Percentiles rank a stretch among this genome's conserved stretches.
phyloP scores from a whole-genome alignment of 2,113 vertebrate genomes.

The Callaeas wilsoni region DNA sequence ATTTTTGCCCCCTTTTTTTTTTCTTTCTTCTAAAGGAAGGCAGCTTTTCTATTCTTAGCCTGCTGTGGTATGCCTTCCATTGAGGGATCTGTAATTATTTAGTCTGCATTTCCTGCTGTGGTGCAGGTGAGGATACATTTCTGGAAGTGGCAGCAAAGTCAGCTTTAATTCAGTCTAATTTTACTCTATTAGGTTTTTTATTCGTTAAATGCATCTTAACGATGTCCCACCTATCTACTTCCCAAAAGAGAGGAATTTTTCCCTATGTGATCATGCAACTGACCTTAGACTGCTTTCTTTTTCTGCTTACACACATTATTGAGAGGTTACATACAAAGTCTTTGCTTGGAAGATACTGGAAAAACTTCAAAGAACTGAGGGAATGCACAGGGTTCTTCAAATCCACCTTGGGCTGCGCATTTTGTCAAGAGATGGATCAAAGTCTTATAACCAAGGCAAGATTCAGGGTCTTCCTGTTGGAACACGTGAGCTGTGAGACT shows the following conservation, averaged over 20 bases:
- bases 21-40: neutral
- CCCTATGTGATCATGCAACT: neutral
- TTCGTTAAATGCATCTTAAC: neutral
- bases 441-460: neutral
- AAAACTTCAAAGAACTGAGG: neutral
- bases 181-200: neutral
- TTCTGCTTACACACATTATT: neutral
- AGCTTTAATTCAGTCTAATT: neutral
- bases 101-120: constrained; percentile 20
- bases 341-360: neutral
- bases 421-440: neutral
- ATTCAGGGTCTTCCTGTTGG: neutral
- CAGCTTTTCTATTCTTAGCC: neutral
- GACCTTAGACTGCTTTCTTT: neutral
- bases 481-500: neutral
- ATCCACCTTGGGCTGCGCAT: neutral
- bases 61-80: constrained; percentile 29
- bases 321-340: neutral
- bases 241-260: neutral
- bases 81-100: constrained; percentile 42
- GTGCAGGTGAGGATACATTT: neutral
- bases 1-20: neutral
- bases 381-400: neutral
- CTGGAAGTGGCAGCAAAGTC: neutral
- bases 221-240: neutral